Percentiles rank a stretch among this genome's conserved stretches.
Conservation (phyloP, 2,888 invertebrate genomes). For the Epinotia brunnichana region DNA sequence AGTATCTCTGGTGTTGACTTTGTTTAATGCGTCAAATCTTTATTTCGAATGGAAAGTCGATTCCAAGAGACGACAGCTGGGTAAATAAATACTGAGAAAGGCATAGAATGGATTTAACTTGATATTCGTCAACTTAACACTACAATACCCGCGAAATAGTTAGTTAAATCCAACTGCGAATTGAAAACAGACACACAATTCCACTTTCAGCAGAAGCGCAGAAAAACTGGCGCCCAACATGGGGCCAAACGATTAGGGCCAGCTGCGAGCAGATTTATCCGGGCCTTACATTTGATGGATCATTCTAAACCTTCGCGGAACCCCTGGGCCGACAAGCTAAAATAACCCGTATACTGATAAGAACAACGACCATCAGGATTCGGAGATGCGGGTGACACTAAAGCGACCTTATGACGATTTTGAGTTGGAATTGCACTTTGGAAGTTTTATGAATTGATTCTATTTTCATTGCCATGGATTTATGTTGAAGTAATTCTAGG, state of each 20-base stretch:
- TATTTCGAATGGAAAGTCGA: too few relatives aligned
- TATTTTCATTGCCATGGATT: slow-evolving; percentile 37
- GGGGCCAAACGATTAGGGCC: slow-evolving; percentile 38
- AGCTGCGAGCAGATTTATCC: slow-evolving; percentile 42
- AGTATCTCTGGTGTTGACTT: neutral
- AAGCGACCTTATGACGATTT: slow-evolving; percentile 40
- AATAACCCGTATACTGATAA: slow-evolving; percentile 3
- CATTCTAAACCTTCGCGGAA: slow-evolving; percentile 38
- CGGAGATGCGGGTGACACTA: slow-evolving; percentile 24
- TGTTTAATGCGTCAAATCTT: neutral
- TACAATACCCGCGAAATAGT: neutral
- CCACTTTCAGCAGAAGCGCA: slow-evolving; percentile 15
- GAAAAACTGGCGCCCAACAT: slow-evolving; percentile 42
- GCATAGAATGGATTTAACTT: too few relatives aligned
- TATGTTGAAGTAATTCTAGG: slow-evolving; percentile 12
- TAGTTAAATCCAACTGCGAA: slow-evolving; percentile 29
- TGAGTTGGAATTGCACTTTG: slow-evolving; percentile 37
- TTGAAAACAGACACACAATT: slow-evolving; percentile 36
- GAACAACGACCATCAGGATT: neutral
- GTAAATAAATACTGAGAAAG: too few relatives aligned
- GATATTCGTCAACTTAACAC: neutral
- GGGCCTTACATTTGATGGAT: slow-evolving; percentile 44
- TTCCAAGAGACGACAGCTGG: too few relatives aligned
- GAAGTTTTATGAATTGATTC: slow-evolving; percentile 39
- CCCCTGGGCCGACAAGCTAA: slow-evolving; percentile 5